Evolutionary conservation across 2,113 vertebrate genomes (phyloP), one percentile per base, ranked within the genome.

Genomic region (Stigmatopora nigra): DNA sequence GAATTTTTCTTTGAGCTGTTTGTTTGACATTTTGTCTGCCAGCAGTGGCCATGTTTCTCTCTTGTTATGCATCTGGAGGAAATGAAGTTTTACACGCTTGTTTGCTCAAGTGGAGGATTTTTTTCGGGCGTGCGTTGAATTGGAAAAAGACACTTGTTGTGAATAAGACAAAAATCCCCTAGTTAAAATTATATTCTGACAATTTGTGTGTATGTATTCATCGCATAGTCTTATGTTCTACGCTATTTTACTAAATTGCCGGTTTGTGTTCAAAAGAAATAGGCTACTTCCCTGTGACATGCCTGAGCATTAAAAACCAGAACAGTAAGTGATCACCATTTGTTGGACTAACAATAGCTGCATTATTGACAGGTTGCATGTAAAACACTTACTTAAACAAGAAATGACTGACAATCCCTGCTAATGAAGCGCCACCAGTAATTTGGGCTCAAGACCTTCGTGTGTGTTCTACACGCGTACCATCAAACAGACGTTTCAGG

Each of bases 381-480:
- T 78, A 82, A 86, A 71, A 35, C 14, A 80, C 83, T 77, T 79
- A 82, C 88, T 89, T 92, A 91, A 89, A 86, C 73, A 71, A 67
- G 68, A 76, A 85, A 90, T 84, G 86, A 90, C 81, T 69, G 86
- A 76, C 82, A 84, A 83, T 81, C 75, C 77, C 73, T 73, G 82
- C 72, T 68, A 72, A 90, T 68, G 82, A 84, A 69, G 69, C 83
- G 78, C 75, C 86, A 90, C 64, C 70, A 80, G 65, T 71, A 46
- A 62, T 76, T 77, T 75, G 71, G 7, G 53, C 14, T 0, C n/a
- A 47, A 19, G 12, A 38, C 19, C 82, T 78, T 65, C 55, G 68
- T 82, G 72, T 81, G 78, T 88, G 85, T 88, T 63, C 81, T 68
- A 48, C 73, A 49, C 74, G 84, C 9, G 38, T 41, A 41, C 38